A percentile compares a stretch with the other conserved stretches of the same genome.
Evolutionary conservation across 2,888 invertebrate genomes (phyloP).

Genomic region (Trissonchulus latispiculum): DNA sequence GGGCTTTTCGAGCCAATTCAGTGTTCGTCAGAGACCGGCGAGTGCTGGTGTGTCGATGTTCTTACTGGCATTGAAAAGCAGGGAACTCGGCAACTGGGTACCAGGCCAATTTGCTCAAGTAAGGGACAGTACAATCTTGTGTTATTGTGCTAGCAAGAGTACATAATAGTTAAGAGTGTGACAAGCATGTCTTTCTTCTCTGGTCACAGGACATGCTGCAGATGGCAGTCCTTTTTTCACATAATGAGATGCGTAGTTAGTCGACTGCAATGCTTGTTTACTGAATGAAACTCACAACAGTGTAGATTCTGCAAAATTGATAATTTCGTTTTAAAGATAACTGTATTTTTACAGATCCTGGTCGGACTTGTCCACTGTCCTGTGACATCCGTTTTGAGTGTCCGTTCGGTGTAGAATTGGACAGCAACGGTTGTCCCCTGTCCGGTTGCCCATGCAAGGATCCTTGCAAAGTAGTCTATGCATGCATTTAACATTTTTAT

Average conservation of each 20-base stretch:
- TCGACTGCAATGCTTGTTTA: too few species aligned
- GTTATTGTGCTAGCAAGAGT: too few species aligned
- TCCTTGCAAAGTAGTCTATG: background rate
- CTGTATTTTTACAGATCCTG: too few species aligned
- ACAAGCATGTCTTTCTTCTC: background rate
- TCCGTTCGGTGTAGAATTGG: background rate
- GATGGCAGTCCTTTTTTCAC: too few species aligned
- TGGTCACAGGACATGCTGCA: too few species aligned
- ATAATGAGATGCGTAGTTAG: background rate
- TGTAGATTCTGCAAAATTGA: too few species aligned
- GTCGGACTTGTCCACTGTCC: background rate
- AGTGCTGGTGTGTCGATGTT: constrained; percentile 6
- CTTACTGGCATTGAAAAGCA: constrained; percentile 1
- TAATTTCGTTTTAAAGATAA: too few species aligned
- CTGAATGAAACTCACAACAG: too few species aligned
- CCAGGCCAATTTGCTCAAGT: background rate
- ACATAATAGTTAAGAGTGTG: too few species aligned
- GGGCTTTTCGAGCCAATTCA: background rate
- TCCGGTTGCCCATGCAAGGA: constrained; percentile 6
- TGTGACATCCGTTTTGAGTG: constrained; percentile 8
- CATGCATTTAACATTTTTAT: background rate
- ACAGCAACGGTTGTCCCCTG: background rate
- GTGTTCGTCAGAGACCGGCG: background rate
- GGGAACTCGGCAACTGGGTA: background rate
- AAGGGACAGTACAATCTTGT: too few species aligned